Conservation (phyloP, 2,888 invertebrate species). For the Mesoligia furuncula region DNA sequence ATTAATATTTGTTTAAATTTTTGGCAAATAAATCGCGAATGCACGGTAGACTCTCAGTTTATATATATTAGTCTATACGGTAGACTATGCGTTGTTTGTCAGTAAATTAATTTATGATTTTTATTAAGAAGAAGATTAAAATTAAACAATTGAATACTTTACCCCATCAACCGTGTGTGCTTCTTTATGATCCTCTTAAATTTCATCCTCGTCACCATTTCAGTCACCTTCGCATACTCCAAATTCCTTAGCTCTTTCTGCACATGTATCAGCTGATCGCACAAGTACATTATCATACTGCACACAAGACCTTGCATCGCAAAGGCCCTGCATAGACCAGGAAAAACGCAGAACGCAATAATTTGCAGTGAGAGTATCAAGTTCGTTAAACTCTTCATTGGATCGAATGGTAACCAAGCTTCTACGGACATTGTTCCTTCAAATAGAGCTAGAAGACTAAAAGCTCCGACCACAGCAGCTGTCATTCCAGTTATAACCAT, state of each 20-base stretch:
- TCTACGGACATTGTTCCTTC: constrained; percentile 79
- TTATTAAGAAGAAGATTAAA: background rate
- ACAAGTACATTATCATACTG: constrained; percentile 81
- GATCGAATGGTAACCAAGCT: constrained; percentile 84
- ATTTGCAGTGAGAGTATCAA: constrained; percentile 75
- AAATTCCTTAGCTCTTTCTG: constrained; percentile 74
- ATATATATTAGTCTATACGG: no score
- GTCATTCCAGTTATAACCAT: constrained; percentile 69
- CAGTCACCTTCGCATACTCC: constrained; percentile 69
- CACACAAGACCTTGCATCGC: constrained; percentile 83
- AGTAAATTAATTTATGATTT: background rate
- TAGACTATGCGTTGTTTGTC: background rate
- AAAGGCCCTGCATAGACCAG: constrained; percentile 76
- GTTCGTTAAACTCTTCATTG: constrained; percentile 71
- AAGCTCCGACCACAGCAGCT: constrained; percentile 67
- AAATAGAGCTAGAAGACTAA: constrained; percentile 71
- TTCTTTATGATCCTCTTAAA: constrained; percentile 79
- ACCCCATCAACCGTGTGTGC: constrained; percentile 83
- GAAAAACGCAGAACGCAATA: constrained; percentile 71
- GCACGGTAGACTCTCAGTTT: no score
- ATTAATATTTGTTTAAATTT: no score
- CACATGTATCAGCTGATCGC: constrained; percentile 80
- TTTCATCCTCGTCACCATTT: constrained; percentile 67
- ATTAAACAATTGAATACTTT: constrained; percentile 31
- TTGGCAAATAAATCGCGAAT: no score